A percentile compares a stretch with the other conserved stretches of the same genome.
Conservation (phyloP, 1,140 invertebrate species). For the Drosophila erecta region DNA sequence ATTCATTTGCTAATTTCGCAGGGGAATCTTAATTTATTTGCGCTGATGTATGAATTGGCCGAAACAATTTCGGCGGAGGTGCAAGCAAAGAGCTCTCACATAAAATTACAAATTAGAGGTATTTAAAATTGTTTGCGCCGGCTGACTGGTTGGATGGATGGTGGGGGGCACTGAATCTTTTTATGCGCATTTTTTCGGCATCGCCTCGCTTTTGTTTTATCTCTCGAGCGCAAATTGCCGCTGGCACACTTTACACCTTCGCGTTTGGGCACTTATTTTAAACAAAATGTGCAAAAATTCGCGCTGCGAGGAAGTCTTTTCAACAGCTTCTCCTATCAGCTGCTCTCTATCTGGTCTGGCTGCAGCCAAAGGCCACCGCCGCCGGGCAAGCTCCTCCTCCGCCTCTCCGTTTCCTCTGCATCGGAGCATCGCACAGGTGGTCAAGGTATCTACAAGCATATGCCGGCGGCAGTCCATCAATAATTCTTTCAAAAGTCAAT, state of each 20-base stretch:
- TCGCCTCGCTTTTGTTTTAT: conserved; percentile 33
- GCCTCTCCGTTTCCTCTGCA: not conserved
- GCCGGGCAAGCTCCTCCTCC: not conserved
- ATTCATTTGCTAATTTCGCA: conserved; percentile 67
- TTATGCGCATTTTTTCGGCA: conserved; percentile 20
- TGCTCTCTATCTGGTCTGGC: conserved; percentile 6
- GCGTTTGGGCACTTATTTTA: conserved; percentile 54
- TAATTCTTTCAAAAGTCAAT: conserved; percentile 51
- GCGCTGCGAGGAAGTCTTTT: conserved; percentile 67
- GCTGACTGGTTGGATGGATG: conserved; percentile 5
- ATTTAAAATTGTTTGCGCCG: conserved; percentile 37
- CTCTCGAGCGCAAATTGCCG: conserved; percentile 54
- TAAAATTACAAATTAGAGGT: conserved; percentile 74
- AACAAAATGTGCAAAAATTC: conserved; percentile 60
- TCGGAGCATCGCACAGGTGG: conserved; percentile 42
- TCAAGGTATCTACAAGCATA: conserved; percentile 26
- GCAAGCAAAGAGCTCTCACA: conserved; percentile 56
- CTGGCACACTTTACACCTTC: conserved; percentile 76
- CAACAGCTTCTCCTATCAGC: conserved; percentile 53
- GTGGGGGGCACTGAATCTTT: conserved; percentile 25
- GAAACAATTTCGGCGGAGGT: conserved; percentile 39
- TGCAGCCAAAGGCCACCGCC: conserved; percentile 49
- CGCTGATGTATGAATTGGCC: conserved; percentile 48
- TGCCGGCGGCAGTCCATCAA: conserved; percentile 49
- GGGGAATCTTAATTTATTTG: conserved; percentile 68